Base-by-base conservation (phyloP, 2,888 invertebrate species). In the Cataglyphis livida region DNA sequence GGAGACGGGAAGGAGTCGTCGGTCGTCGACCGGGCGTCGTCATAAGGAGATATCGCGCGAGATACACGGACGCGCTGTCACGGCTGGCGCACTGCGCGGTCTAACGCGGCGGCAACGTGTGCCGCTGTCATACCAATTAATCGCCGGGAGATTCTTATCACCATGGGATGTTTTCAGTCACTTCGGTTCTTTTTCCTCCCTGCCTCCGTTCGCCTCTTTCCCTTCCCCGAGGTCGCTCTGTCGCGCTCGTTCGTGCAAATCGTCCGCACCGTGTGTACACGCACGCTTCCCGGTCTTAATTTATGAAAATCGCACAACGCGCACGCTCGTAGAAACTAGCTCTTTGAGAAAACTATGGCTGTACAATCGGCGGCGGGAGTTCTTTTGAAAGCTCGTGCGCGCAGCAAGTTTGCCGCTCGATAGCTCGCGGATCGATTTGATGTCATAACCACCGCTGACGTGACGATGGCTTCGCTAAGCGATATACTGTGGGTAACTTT, bases 61-160 rank as follows among this genome's bases (percentile, higher is more conserved):
- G 89, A 87, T 85, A 84, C 81, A 81, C 81, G 85, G 82, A 74
- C 82, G 51, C 84, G 71, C 73, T 79, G 81, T 84, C 66, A 78
- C 76, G 82, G 81, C 79, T 76, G 81, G 78, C 82, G 84, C 81
- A 66, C 84, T 70, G 76, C 81, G 78, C 71, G 78, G 70, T 59
- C 70, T 81, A 81, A 81, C 78, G 79, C 83, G 25, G 76, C 82
- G 89, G 90, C 91, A 90, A 88, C 84, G 86, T 82, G 91, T 91
- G 93, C 93, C 92, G 92, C 93, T 93, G 93, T 93, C 93, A 92
- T 93, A 93, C 93, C 93, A 94, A 94, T 94, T 93, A 94, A 94
- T 94, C 92, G 93, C 92, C 92, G 92, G 84, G 84, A 85, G 90
- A 89, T 90, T 88, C n/a, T 82, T 87, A 88, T 90, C 89, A 84